Conservation (phyloP, 2,113 vertebrate species). For the Porphyrio hochstetteri region DNA sequence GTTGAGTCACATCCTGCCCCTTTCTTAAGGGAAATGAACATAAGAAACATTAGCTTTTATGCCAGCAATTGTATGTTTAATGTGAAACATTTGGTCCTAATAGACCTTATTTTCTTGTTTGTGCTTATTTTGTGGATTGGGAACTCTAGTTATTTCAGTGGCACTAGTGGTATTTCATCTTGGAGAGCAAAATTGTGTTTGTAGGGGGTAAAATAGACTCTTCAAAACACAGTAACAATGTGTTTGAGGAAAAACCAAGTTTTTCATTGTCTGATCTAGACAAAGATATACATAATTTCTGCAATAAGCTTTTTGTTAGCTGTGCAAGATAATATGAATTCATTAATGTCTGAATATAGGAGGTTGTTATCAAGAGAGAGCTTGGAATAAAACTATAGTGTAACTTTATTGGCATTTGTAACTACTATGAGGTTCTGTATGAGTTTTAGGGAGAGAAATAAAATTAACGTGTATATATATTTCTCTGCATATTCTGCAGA, state of each 20-base stretch:
- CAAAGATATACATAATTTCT: not conserved
- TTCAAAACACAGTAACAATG: not conserved
- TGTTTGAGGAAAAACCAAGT: not conserved
- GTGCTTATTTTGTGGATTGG: not conserved
- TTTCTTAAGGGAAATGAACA: not conserved
- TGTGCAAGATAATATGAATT: not conserved
- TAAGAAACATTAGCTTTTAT: not conserved
- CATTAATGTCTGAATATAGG: not conserved
- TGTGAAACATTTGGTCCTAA: slow-evolving; percentile 1
- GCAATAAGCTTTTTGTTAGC: not conserved
- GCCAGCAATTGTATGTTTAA: slow-evolving; percentile 30
- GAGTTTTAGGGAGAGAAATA: not conserved
- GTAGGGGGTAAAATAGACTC: not conserved
- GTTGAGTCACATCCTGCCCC: slow-evolving; percentile 19
- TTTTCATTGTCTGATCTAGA: not conserved
- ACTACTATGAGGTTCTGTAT: not conserved
- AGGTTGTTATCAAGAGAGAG: not conserved
- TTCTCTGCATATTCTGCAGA: not conserved
- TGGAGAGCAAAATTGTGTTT: not conserved
- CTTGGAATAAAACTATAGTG: not conserved
- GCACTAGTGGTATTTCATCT: not conserved
- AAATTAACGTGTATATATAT: not conserved
- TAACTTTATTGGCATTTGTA: not conserved
- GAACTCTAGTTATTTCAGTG: not conserved
- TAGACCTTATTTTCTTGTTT: not conserved